Base-by-base conservation (phyloP, 2,113 vertebrate species). In the Chinchilla lanigera region DNA sequence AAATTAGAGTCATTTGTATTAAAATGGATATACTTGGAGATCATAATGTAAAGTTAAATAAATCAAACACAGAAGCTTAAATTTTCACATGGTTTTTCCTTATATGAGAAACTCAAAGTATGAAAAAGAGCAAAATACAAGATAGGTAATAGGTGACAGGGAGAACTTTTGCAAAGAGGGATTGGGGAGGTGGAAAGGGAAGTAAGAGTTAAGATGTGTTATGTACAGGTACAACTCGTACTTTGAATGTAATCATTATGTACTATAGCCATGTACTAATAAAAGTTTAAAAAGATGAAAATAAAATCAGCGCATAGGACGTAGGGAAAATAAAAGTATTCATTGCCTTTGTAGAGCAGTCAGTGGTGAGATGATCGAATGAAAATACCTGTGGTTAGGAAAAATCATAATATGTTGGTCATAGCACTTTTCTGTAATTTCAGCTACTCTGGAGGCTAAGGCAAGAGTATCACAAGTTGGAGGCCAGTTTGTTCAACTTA, bases 261-360 rank as follows among this genome's bases (percentile, higher is more conserved):
- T 78, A 50, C 44, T 50, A 7, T 47, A 47, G 16, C 44, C 26
- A 47, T 30, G 41, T 50, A 50, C 44, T 47, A 50, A 33, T 78
- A 77, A 77, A 77, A 16, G 47, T 78, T 50, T 50, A 78, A 75
- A 41, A 41, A 73, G 41, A 26, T 86, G 71, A 86, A 96, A 61
- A 61, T 88, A 75, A 88, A 89, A 61, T 41, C 84, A 84, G 58
- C 26, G 71, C 14, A 11, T 54, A 6, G 85, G 30, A 33, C n/a
- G 10, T 24, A 84, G 90, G 28, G 38, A 96, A 93, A 89, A 47
- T 90, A 41, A 44, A 75, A 67, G 20, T 94, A 52, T 60, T 86
- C 16, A n/a, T 93, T 83, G 35, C 50, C 35, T 35, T 26, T 67
- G 5, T 82, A 54, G 75, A 84, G 5, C 13, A n/a, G 6, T 13